Base-by-base conservation (phyloP, 1,140 invertebrate genomes). In the Drosophila obscura region DNA sequence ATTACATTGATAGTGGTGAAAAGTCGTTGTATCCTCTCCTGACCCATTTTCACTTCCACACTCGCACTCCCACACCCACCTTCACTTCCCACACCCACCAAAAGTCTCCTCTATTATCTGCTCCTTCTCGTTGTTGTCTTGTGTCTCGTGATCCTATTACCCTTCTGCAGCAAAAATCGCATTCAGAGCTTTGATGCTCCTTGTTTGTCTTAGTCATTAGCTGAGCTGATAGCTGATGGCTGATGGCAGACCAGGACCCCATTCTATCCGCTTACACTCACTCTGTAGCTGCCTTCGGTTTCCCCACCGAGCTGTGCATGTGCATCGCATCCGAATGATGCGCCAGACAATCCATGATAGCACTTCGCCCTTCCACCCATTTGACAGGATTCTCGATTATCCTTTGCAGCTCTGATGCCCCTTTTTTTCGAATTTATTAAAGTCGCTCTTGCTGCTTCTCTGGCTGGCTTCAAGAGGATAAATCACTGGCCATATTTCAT, bases 401-500 rank as follows among this genome's bases (percentile, higher is more conserved):
- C 13, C 46, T 35, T 8, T 22, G 9, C 44, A 31, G 45, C 28
- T 51, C 31, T 31, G 31, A 8, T 31, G 31, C 31, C 39, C 31
- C 45, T 1, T 39, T 39, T 31, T 68, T 76, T 76, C 67, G 78
- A 87, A 85, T 87, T 87, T 78, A 75, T 67, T 85, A 82, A 75
- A 87, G 81, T 81, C 78, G 62, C 56, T 39, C 65, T 59, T 44
- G 58, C 56, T 35, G 8, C 31, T 6, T 6, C 5, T 7, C 28
- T 19, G 1, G 28, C 28, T 2, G 0, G 28, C 45, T 50, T 61
- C 15, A 11, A 57, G 13, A 31, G 67, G 65, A 80, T 81, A 72
- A 87, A 85, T 87, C 73, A 73, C 67, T 58, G 50, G 62, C 68
- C 56, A 72, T 80, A 80, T 72, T 71, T 80, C 64, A 80, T 80